A percentile compares a stretch with the other conserved stretches of the same genome.
These are phyloP conservation scores for Glandiceps talaboti DNA, from an alignment of 53 echinoderm and acorn worm species.

Conservation along the genomic window DNA sequence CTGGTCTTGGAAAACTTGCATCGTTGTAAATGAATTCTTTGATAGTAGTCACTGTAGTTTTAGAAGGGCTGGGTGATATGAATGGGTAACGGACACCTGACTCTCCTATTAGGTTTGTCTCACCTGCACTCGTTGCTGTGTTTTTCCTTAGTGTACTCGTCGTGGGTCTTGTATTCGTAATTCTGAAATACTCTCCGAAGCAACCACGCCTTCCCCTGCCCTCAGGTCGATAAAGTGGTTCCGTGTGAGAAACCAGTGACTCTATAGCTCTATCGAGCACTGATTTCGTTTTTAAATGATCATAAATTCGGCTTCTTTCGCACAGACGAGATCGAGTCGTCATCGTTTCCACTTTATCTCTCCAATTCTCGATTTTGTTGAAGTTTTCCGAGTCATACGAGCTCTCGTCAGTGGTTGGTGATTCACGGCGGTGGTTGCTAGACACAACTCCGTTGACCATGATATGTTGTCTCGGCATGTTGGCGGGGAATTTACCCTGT, in stretches of 20 bases:
- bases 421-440: background rate
- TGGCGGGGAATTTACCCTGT: no score
- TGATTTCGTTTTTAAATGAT: background rate
- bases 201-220: background rate
- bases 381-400: background rate
- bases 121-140: background rate
- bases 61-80: background rate
- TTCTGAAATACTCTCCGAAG: background rate
- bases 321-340: background rate
- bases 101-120: no score
- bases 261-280: background rate
- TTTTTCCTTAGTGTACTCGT: background rate
- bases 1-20: background rate
- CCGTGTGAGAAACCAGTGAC: background rate
- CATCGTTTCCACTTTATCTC: background rate
- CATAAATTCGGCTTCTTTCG: background rate
- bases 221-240: background rate
- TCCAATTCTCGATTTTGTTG: background rate
- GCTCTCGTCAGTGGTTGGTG: background rate
- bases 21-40: background rate
- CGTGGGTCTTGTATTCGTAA: background rate
- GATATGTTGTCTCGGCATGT: background rate
- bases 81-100: no score
- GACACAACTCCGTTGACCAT: background rate
- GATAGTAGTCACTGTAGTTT: background rate